Percentiles rank a stretch among this genome's conserved stretches.
Conservation (phyloP, 1,140 invertebrate species). For the Dendroctonus ponderosae region DNA sequence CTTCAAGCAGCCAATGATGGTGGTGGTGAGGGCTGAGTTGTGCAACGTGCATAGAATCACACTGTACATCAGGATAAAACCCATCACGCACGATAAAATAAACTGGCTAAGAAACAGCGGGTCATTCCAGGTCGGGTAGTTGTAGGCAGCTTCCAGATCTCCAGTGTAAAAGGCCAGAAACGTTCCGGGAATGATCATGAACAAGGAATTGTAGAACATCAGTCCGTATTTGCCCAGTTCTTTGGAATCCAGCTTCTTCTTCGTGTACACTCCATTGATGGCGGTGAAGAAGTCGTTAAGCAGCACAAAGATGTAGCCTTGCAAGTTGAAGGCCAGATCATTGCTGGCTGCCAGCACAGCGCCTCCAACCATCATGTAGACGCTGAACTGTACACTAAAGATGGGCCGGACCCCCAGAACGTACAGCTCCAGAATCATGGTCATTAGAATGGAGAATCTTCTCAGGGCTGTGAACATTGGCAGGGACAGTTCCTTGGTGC, state of each 20-base stretch:
- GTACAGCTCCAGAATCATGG: constrained; percentile 91
- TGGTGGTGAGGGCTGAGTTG: constrained; percentile 97
- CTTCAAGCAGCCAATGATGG: constrained; percentile 97
- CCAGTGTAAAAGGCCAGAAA: constrained; percentile 74
- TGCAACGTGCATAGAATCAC: constrained; percentile 93
- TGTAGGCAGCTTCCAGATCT: constrained; percentile 68
- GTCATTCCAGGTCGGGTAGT: constrained; percentile 74
- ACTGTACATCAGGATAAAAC: constrained; percentile 93
- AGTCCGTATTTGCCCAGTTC: constrained; percentile 96
- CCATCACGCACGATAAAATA: constrained; percentile 90
- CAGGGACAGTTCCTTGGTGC: constrained; percentile 92
- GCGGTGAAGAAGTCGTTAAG: constrained; percentile 90
- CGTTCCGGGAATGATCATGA: constrained; percentile 86
- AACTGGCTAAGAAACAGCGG: constrained; percentile 81
- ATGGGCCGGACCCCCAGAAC: constrained; percentile 74
- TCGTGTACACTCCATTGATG: constrained; percentile 94
- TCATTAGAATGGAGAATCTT: constrained; percentile 96
- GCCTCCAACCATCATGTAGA: constrained; percentile 94
- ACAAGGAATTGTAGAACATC: constrained; percentile 95
- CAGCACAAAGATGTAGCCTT: constrained; percentile 89
- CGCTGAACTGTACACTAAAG: constrained; percentile 79
- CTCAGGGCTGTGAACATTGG: constrained; percentile 98
- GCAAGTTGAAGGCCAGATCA: constrained; percentile 88
- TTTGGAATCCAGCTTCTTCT: constrained; percentile 93
- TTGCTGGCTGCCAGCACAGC: constrained; percentile 86